Percentiles rank a stretch among this genome's conserved stretches.
Conservation (phyloP, 1,140 invertebrate genomes). For the Bilobella aurantiaca region DNA sequence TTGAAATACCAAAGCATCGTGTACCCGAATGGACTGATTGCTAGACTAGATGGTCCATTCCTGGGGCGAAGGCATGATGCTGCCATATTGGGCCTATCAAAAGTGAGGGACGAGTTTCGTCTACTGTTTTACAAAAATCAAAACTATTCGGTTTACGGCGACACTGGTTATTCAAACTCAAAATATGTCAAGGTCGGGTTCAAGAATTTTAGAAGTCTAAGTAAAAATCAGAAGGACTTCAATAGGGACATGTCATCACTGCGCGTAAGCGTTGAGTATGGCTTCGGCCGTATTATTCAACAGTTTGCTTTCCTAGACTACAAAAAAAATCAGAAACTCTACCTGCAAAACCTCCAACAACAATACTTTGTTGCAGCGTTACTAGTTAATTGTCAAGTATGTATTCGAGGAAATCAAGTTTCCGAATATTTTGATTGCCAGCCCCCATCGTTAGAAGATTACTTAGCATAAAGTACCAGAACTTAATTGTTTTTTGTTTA, state of each 20-base stretch:
- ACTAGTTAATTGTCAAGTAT: slow-evolving; percentile 16
- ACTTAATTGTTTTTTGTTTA: not conserved
- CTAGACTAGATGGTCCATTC: not conserved
- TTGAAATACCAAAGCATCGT: slow-evolving; percentile 11
- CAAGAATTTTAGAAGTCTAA: slow-evolving; percentile 6
- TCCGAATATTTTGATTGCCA: slow-evolving; percentile 8
- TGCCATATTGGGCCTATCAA: not conserved
- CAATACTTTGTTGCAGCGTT: slow-evolving; percentile 8
- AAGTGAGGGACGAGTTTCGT: not conserved
- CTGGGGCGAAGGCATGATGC: not conserved
- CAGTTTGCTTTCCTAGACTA: slow-evolving; percentile 19
- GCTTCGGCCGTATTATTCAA: slow-evolving; percentile 11
- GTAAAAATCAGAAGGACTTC: not conserved
- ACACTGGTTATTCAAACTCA: not conserved
- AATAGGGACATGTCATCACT: slow-evolving; percentile 9
- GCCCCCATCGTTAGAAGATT: not conserved
- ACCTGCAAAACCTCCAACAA: slow-evolving; percentile 4
- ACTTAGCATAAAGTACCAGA: not conserved
- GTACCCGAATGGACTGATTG: slow-evolving; percentile 18
- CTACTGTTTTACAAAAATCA: not conserved
- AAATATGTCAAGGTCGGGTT: slow-evolving; percentile 9
- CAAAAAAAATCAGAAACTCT: slow-evolving; percentile 18
- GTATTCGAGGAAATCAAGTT: slow-evolving; percentile 8
- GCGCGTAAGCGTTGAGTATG: slow-evolving; percentile 12
- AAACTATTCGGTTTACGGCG: not conserved